Evolutionary conservation across 2,888 invertebrate genomes (phyloP).

Genomic region (Dexiosoma caninum): DNA sequence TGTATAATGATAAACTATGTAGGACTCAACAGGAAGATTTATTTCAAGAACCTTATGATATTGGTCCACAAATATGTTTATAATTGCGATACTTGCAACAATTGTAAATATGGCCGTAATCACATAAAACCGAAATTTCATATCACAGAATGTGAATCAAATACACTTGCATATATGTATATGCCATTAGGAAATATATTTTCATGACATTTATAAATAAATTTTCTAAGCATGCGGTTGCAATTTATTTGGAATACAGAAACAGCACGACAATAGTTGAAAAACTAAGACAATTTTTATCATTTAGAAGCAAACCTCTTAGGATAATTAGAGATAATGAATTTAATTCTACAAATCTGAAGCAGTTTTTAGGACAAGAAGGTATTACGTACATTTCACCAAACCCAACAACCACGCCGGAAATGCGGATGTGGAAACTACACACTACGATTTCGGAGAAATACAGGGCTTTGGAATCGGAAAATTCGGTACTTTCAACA

Average conservation of each 20-base stretch:
- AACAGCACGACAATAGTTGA: slow-evolving; percentile 5
- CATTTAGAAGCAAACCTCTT: neutral
- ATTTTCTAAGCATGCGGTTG: neutral
- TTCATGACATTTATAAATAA: neutral
- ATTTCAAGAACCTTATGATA: too few relatives aligned
- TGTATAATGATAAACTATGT: neutral
- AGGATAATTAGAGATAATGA: slow-evolving; percentile 1
- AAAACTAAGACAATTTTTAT: slow-evolving; percentile 1
- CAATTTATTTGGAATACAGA: slow-evolving; percentile 2
- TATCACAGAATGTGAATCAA: neutral
- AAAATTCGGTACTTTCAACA: neutral
- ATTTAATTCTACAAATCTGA: neutral
- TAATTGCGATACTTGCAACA: neutral
- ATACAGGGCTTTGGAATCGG: neutral
- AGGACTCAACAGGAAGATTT: neutral
- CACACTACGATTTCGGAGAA: neutral
- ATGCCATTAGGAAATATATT: neutral
- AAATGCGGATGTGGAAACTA: neutral
- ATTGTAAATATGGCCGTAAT: neutral
- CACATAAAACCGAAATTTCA: neutral
- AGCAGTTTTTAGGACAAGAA: slow-evolving; percentile 20
- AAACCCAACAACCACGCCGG: slow-evolving; percentile 19
- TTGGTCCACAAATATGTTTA: too few relatives aligned
- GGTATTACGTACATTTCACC: slow-evolving; percentile 29
- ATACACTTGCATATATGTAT: neutral